Evolutionary conservation across 2,797 vertebrate genomes (phyloP).

Genomic region (Melanogrammus aeglefinus): DNA sequence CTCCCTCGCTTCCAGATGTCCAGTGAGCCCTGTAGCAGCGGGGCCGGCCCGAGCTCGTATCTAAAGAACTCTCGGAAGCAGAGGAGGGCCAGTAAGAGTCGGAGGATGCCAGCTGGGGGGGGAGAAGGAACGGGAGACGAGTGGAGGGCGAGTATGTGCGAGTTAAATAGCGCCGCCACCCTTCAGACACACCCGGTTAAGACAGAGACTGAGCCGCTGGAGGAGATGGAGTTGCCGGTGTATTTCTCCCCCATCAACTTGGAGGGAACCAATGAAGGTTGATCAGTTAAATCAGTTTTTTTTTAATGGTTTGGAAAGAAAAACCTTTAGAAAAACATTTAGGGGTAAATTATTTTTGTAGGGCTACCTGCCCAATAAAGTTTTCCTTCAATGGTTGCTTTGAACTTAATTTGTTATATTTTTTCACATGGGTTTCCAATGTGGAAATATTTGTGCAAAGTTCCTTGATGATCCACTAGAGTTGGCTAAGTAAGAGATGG

Average conservation of each 20-base stretch:
- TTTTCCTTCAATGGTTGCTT: background rate
- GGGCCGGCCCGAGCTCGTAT: background rate
- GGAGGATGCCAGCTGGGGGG: slow-evolving; percentile 15
- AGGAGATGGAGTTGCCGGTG: slow-evolving; percentile 12
- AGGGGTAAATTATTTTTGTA: slow-evolving; percentile 1
- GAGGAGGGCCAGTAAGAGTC: slow-evolving; percentile 12
- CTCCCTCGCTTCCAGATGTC: background rate
- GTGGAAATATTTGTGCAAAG: background rate
- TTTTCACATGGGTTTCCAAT: background rate
- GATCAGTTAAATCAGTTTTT: background rate
- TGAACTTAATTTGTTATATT: background rate
- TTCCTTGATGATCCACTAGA: background rate
- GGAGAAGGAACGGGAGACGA: background rate
- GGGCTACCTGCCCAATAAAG: background rate
- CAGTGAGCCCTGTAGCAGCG: background rate
- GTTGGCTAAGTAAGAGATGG: background rate
- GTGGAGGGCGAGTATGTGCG: background rate
- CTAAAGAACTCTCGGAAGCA: background rate
- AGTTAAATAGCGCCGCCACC: background rate
- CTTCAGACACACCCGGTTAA: slow-evolving; percentile 10
- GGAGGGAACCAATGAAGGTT: background rate
- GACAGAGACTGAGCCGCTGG: slow-evolving; percentile 24
- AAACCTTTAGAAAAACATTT: too few species aligned
- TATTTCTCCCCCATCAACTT: background rate
- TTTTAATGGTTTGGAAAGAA: background rate